These are phyloP conservation scores for Bos taurus DNA, from an alignment of 2,113 vertebrate genomes.

Conservation along the genomic window DNA sequence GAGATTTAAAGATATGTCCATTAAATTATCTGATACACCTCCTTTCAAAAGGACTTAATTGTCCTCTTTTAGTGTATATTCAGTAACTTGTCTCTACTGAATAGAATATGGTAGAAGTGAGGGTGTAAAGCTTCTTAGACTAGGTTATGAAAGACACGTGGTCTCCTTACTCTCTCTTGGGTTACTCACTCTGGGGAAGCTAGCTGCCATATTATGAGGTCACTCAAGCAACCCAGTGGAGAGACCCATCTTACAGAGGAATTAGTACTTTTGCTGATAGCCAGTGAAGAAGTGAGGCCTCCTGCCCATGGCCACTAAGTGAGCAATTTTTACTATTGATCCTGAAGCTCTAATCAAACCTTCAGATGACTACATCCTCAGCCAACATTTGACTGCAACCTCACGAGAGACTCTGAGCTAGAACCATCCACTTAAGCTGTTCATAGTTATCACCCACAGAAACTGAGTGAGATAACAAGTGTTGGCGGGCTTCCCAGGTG, in stretches of 20 bases:
- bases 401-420: not conserved
- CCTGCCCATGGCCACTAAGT: not conserved
- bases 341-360: not conserved
- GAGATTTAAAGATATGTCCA: not conserved
- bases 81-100: not conserved
- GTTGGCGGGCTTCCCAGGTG: not conserved
- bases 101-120: not conserved
- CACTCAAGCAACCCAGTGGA: not conserved
- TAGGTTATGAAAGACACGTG: not conserved
- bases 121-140: not conserved
- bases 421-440: not conserved
- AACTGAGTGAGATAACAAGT: not conserved
- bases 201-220: not conserved
- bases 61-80: not conserved
- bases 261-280: not conserved
- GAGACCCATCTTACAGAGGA: not conserved
- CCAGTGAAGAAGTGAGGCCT: not conserved
- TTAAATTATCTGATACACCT: not conserved
- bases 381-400: not conserved
- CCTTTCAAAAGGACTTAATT: not conserved
- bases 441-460: not conserved
- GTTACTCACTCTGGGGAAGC: not conserved
- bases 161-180: not conserved
- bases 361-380: not conserved
- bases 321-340: not conserved